Percentiles rank a stretch among this genome's conserved stretches.
Evolutionary conservation across 1,140 invertebrate genomes (phyloP).

Genomic region (Bilobella aurantiaca): DNA sequence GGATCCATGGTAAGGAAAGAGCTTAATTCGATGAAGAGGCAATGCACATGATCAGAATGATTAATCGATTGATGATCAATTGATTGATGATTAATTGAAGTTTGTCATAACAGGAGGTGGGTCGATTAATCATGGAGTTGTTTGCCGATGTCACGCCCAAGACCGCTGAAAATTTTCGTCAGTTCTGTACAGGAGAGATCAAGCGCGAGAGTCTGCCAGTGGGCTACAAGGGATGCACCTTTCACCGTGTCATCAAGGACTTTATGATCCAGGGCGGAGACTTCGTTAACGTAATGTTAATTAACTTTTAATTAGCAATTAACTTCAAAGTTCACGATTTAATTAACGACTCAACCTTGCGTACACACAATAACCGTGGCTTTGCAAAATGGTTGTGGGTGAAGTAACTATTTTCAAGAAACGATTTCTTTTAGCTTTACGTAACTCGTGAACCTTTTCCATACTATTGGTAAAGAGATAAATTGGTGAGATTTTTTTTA

Average conservation of each 20-base stretch:
- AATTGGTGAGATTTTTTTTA: too few species aligned
- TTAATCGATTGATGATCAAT: constrained; percentile 6
- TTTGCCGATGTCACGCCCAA: constrained; percentile 94
- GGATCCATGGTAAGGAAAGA: constrained; percentile 54
- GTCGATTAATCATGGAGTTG: constrained; percentile 43
- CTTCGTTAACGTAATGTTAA: constrained; percentile 76
- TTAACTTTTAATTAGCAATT: constrained; percentile 8
- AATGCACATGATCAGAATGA: too few species aligned
- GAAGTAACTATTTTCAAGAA: too few species aligned
- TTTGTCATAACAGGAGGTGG: constrained; percentile 35
- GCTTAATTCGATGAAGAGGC: too few species aligned
- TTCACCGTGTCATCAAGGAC: constrained; percentile 93
- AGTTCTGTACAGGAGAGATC: constrained; percentile 94
- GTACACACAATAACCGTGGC: too few species aligned
- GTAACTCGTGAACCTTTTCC: too few species aligned
- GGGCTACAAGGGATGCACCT: constrained; percentile 90
- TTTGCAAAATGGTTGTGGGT: too few species aligned
- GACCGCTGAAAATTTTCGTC: constrained; percentile 96
- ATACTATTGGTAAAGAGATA: too few species aligned
- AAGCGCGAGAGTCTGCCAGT: constrained; percentile 82
- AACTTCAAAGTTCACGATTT: constrained; percentile 2
- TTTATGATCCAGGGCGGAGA: constrained; percentile 99
- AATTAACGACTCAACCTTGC: too few species aligned
- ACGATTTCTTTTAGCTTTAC: too few species aligned
- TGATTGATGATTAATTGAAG: not conserved